Evolutionary conservation across 2,113 vertebrate species (phyloP).

Genomic region (Pontoporia blainvillei): DNA sequence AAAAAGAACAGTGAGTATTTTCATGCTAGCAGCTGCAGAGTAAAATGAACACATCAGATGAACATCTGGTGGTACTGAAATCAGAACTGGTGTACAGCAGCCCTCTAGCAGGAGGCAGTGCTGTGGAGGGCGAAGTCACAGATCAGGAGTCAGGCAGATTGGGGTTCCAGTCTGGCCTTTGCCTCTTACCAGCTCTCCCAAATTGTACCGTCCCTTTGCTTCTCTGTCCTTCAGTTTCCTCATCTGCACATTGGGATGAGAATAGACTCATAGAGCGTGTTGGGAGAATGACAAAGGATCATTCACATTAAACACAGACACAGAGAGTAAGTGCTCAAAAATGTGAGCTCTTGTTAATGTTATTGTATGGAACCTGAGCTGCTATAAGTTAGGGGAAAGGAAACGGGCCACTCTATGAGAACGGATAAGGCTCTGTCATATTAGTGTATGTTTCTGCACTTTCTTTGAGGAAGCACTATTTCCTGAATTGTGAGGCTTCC

Average conservation of each 20-base stretch:
- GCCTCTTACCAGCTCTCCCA: background rate
- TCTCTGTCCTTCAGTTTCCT: background rate
- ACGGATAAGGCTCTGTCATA: background rate
- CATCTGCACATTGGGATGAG: background rate
- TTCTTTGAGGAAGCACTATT: background rate
- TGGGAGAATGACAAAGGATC: background rate
- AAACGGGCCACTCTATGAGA: background rate
- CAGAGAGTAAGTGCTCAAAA: background rate
- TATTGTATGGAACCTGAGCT: background rate
- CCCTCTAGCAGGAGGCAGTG: background rate
- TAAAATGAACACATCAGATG: background rate
- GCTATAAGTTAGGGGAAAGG: background rate
- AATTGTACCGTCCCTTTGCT: background rate
- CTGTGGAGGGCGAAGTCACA: background rate
- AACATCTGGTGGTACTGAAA: background rate
- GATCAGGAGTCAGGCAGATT: fast-evolving
- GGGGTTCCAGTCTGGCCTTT: background rate
- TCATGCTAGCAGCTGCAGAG: background rate
- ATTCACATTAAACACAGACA: background rate
- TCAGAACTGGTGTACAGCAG: background rate
- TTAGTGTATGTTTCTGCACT: background rate
- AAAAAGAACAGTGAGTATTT: background rate
- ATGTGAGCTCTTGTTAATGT: background rate
- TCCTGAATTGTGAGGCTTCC: background rate
- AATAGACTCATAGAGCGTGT: background rate